Evolutionary conservation across 2,797 vertebrate genomes (phyloP), one percentile per base, ranked within the genome.

Genomic region (Todus mexicanus): DNA sequence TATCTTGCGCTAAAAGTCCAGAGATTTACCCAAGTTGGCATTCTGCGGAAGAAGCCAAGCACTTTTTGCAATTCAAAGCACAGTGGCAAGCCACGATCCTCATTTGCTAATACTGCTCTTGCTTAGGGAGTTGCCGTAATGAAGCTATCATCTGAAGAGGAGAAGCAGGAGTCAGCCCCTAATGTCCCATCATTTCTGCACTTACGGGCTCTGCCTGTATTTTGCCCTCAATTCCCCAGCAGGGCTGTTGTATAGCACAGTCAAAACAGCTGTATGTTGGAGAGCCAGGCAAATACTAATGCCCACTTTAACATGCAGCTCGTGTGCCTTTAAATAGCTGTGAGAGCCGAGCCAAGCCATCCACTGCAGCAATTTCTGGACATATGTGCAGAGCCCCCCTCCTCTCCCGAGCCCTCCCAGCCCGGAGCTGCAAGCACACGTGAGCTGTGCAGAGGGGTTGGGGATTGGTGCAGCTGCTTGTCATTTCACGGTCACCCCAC

Each of bases 241-340:
- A 59, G 40, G 33, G 27, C 18, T 75, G 63, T 35, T 45, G 65
- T 6, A 9, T 0, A 47, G 60, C 27, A 12, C 77, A 40, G 50
- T 23, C 69, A 93, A 72, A 90, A 47, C 84, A 12, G 17, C 81
- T 27, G 57, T 35, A n/a, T 12, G 19, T 16, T 42, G 57, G 75
- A 83, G 20, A 94, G 72, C 18, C 75, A 61, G 82, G 63, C 86
- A 93, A 83, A 65, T 56, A 72, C 47, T 80, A 87, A 92, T 69
- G 94, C 81, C 75, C 81, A 94, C 77, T 94, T 96, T 94, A 94
- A 94, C 81, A 95, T 94, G 92, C 95, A 93, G 94, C 90, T 96
- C 93, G 48, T 93, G 93, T 72, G 79, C 86, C 94, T 96, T 96
- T 96, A 96, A 95, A 94, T 89, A 95, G 88, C 92, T 92, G 88